Conservation (phyloP, 2,797 vertebrate species). For the Tauraco hartlaubi region DNA sequence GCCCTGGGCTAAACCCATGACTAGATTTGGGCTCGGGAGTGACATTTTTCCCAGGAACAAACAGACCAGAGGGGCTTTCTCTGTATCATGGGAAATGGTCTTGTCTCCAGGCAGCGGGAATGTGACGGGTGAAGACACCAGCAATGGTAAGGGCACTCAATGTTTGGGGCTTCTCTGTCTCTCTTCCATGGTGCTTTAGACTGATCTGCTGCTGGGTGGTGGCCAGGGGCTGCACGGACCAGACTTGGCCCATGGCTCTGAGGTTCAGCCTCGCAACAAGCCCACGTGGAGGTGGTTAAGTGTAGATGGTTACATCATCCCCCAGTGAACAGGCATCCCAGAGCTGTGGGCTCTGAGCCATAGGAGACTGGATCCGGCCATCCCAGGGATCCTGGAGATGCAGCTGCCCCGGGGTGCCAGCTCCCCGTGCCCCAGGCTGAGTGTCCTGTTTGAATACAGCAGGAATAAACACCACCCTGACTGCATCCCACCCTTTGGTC, state of each 20-base stretch:
- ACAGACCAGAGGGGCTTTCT: not conserved
- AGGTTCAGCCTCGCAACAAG: not conserved
- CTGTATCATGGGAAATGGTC: not conserved
- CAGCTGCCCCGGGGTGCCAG: not conserved
- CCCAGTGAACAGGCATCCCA: not conserved
- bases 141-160: not conserved
- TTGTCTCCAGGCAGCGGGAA: not conserved
- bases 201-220: not conserved
- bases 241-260: not conserved
- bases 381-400: not conserved
- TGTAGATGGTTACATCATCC: not conserved
- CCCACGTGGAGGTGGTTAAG: not conserved
- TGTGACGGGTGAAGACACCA: not conserved
- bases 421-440: not conserved
- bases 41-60: not conserved
- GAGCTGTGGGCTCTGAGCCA: not conserved
- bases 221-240: accelerated
- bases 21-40: not conserved
- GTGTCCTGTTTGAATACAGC: not conserved
- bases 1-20: not conserved
- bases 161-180: not conserved
- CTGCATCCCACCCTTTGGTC: not conserved
- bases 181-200: not conserved
- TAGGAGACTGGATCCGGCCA: not conserved
- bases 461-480: not conserved